phyloP scores from a whole-genome alignment of 2,113 vertebrate species.

The Osmerus eperlanus region DNA sequence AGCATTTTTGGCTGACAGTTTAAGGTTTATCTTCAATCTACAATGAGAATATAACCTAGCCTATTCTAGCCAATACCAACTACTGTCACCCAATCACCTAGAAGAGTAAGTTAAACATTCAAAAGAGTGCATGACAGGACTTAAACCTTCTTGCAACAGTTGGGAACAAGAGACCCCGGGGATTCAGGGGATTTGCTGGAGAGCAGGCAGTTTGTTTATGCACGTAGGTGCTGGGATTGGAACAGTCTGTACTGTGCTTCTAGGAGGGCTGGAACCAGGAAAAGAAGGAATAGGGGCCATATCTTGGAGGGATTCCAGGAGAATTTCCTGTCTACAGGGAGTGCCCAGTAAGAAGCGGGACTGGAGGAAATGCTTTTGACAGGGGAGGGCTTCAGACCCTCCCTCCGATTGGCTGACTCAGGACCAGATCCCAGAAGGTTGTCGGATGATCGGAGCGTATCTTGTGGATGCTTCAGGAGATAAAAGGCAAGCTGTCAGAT shows the following conservation, averaged over 20 bases:
- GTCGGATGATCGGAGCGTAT: too few relatives aligned
- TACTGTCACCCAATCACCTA: too few relatives aligned
- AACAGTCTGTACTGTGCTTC: conserved; percentile 52
- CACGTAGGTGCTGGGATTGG: conserved; percentile 11
- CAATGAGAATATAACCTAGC: not conserved
- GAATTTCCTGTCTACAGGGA: conserved; percentile 80
- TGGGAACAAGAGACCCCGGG: not conserved
- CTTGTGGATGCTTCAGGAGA: too few relatives aligned
- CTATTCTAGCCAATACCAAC: too few relatives aligned
- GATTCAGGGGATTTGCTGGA: conserved; percentile 38
- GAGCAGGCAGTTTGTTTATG: conserved; percentile 38
- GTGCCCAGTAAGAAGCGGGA: conserved; percentile 68
- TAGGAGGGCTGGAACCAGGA: conserved; percentile 33
- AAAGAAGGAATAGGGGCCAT: conserved; percentile 23
- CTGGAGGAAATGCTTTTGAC: conserved; percentile 69
- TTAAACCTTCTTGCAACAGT: not conserved
- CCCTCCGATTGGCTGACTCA: conserved; percentile 9
- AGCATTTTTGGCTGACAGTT: not conserved
- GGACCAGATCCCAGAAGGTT: not conserved
- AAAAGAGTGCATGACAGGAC: too few relatives aligned
- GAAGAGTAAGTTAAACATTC: too few relatives aligned
- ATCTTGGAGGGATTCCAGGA: conserved; percentile 46
- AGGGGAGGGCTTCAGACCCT: conserved; percentile 50
- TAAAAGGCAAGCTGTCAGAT: too few relatives aligned
- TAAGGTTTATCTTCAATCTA: conserved; percentile 18